Evolutionary conservation across 1,140 invertebrate species (phyloP), one percentile per base, ranked within the genome.

Genomic region (Sminthurinus signatus): DNA sequence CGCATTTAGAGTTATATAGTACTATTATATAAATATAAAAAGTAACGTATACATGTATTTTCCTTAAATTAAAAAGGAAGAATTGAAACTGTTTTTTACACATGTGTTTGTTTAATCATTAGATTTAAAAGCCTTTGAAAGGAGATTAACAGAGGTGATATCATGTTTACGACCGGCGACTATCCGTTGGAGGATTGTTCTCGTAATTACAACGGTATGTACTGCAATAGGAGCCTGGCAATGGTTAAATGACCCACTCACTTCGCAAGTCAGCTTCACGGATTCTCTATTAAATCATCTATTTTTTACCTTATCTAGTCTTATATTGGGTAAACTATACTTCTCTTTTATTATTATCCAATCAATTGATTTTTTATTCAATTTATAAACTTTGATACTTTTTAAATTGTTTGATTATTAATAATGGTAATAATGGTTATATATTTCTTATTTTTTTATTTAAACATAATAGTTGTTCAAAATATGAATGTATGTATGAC

Each of bases 41-140:
- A n/a, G n/a, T n/a, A n/a, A n/a, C n/a, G n/a, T n/a, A n/a, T n/a
- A n/a, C n/a, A n/a, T n/a, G n/a, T n/a, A n/a, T n/a, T n/a, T n/a
- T n/a, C n/a, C n/a, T n/a, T n/a, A n/a, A n/a, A n/a, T 42, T 42
- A 42, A 12, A 42, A 42, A 42, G 3, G 17, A 64, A 14, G 21
- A 32, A 52, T 10, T 42, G n/a, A 42, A 10, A 42, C 39, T 10
- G 10, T 42, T 42, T 10, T 60, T 72, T 71, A 71, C 77, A 76
- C 75, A 75, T 73, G 85, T n/a, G n/a, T n/a, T n/a, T n/a, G n/a
- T n/a, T n/a, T n/a, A n/a, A n/a, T n/a, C n/a, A 86, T 74, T 78
- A 96, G 94, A 97, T 84, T 80, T 98, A 67, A 97, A 96, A 79
- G 93, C 94, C 32, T 98, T 97, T 79, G 95, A 97, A 76, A 83